phyloP scores from a whole-genome alignment of 2,797 vertebrate species.

The Schizopygopsis malacanthus region DNA sequence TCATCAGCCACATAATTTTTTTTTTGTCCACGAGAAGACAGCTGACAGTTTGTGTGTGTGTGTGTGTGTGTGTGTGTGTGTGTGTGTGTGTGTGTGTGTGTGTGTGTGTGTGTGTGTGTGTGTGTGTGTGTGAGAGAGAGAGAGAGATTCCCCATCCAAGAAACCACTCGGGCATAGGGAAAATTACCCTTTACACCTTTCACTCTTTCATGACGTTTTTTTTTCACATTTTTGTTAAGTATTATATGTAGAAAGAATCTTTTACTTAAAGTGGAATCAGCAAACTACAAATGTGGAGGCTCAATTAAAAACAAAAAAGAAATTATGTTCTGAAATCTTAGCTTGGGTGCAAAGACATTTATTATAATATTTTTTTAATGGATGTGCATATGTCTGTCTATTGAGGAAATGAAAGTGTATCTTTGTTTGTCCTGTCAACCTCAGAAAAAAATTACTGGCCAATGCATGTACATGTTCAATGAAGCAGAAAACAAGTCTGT shows the following conservation, averaged over 20 bases:
- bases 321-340: background rate
- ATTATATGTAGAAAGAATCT: background rate
- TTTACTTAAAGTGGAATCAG: background rate
- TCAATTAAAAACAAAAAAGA: background rate
- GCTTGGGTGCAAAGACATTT: background rate
- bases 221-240: background rate
- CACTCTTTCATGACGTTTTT: background rate
- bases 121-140: no score
- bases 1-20: background rate
- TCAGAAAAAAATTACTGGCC: slow-evolving; percentile 15
- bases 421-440: slow-evolving; percentile 5
- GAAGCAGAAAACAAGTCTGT: slow-evolving; percentile 45
- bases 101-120: background rate
- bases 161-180: background rate
- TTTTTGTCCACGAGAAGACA: background rate
- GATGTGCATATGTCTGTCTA: background rate
- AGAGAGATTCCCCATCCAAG: background rate
- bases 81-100: background rate
- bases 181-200: background rate
- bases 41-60: background rate
- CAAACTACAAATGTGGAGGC: background rate
- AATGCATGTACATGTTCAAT: slow-evolving; percentile 22
- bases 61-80: no score
- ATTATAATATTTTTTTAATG: background rate
- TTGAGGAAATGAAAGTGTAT: background rate